phyloP scores from a whole-genome alignment of 1,140 invertebrate genomes.

The Cherax destructor region DNA sequence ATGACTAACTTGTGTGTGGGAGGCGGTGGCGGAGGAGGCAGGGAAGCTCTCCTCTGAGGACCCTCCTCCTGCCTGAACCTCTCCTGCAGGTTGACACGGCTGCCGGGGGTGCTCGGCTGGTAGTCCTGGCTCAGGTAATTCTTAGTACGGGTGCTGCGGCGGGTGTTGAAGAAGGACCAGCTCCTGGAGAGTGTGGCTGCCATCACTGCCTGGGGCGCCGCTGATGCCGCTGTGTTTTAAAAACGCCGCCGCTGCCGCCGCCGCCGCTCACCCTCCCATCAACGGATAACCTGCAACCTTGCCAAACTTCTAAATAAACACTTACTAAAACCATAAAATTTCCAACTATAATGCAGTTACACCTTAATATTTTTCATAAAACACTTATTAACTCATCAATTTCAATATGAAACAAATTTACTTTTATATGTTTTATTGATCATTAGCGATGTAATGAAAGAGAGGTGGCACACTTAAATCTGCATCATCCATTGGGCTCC shows the following conservation, averaged over 20 bases:
- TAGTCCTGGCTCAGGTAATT: conserved; percentile 32
- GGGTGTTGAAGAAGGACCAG: conserved; percentile 45
- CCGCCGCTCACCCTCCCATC: no score
- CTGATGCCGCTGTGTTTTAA: not conserved
- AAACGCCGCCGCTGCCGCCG: no score
- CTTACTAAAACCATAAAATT: no score
- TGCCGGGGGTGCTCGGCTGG: conserved; percentile 24
- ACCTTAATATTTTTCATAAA: no score
- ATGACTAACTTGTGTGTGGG: conserved; percentile 14
- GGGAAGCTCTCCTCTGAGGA: not conserved
- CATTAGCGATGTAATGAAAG: no score
- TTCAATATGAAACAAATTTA: no score
- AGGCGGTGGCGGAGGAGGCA: not conserved
- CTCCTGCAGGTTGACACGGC: conserved; percentile 37
- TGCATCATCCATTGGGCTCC: no score
- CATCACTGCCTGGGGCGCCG: conserved; percentile 1
- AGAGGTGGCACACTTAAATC: no score
- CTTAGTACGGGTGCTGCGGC: not conserved
- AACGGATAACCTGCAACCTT: not conserved
- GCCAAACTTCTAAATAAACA: not conserved
- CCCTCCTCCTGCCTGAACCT: not conserved
- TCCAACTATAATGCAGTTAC: no score
- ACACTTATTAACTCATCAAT: no score
- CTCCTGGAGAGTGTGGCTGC: conserved; percentile 40
- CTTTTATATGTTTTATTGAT: no score